A percentile compares a stretch with the other conserved stretches of the same genome.
Conservation (phyloP, 2,113 vertebrate species). For the Pedetes capensis region DNA sequence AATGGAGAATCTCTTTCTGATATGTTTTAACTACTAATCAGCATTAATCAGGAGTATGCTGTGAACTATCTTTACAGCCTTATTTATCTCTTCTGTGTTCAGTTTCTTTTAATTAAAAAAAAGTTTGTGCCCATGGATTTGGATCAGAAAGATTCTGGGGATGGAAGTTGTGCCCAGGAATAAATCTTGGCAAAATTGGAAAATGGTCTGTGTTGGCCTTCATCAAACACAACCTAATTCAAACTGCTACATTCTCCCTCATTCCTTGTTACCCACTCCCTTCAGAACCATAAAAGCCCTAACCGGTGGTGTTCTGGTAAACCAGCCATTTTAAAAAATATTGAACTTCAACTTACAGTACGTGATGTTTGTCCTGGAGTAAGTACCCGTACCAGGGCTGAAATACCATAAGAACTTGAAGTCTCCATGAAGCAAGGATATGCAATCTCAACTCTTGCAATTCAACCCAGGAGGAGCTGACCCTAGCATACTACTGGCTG, state of each 20-base stretch:
- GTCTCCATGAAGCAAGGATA: background rate
- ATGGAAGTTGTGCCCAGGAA: background rate
- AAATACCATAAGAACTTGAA: no score
- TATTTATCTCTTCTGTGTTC: constrained; percentile 16
- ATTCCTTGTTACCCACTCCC: background rate
- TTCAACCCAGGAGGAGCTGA: background rate
- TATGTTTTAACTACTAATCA: background rate
- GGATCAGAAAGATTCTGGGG: constrained; percentile 16
- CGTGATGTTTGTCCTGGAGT: background rate
- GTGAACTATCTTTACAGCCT: background rate
- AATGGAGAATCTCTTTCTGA: background rate
- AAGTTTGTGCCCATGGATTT: background rate
- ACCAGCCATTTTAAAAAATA: background rate
- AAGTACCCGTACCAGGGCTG: background rate
- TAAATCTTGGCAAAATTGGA: background rate
- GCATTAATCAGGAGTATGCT: constrained; percentile 16
- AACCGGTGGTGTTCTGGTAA: background rate
- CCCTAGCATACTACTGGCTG: background rate
- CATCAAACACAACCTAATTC: background rate
- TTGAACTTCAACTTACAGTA: background rate
- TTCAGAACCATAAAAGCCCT: background rate
- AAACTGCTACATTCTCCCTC: background rate
- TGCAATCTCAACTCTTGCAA: background rate
- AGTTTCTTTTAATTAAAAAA: constrained; percentile 45
- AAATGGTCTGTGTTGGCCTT: background rate